Base-by-base conservation (phyloP, 2,797 vertebrate genomes). In the Iguana delicatissima region DNA sequence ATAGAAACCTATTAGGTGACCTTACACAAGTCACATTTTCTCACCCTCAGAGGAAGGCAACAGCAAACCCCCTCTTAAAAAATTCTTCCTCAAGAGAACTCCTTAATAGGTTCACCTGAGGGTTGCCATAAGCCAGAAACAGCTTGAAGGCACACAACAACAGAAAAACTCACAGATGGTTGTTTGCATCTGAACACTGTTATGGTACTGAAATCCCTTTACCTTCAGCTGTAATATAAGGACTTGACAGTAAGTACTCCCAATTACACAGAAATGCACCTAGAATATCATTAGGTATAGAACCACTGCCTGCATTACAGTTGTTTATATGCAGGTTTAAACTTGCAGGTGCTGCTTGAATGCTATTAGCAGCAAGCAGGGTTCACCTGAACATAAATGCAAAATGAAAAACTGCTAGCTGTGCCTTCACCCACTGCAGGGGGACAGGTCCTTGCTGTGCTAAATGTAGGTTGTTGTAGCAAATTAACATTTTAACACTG, bases 401-500 rank as follows among this genome's bases (percentile, higher is more conserved):
- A 38, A 84, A 87, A 85, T 80, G 89, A 84, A 88, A 91, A 52
- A 42, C 18, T 88, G 80, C 59, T 84, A 91, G 32, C 80, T 80
- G 76, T 52, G 62, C 82, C 93, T 91, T 76, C 86, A 59, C 72
- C 90, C 10, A 10, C 77, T 69, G 74, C 42, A 95, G 89, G 29
- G 52, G 81, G 29, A 57, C 24, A 74, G 29, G 32, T 90, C 81
- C 91, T 86, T 88, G 79, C 57, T 0, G 64, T 81, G 89, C 52
- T 93, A 91, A 94, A 92, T 74, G 26, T 67, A 91, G 91, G 64
- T n/a, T 85, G 42, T 89, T 92, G 29, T n/a, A 64, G 91, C 55
- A 94, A 73, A 94, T 85, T 93, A 93, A 94, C 85, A 93, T 93
- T 94, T 96, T 93, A 95, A 95, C 73, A 92, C 24, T 67, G 26